These are phyloP conservation scores for Porites lobata DNA, from an alignment of 92 coral and sea anemone genomes.

Conservation along the genomic window DNA sequence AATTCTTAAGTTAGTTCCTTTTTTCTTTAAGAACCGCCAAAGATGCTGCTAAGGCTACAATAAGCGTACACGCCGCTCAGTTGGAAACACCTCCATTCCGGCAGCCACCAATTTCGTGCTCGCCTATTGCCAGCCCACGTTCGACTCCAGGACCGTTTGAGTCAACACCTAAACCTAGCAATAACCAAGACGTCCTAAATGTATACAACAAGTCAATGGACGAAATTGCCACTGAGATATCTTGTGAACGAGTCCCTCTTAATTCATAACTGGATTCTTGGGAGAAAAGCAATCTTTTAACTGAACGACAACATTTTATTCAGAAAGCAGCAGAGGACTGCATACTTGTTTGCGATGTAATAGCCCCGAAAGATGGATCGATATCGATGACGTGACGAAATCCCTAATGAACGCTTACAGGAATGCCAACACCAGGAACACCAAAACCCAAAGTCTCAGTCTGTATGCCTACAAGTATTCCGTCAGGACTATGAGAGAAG, in stretches of 20 bases:
- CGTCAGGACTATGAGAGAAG: constrained; percentile 42
- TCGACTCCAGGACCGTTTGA: constrained; percentile 30
- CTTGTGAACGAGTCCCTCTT: constrained; percentile 24
- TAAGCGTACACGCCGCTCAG: background rate
- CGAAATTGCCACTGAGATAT: constrained; percentile 31
- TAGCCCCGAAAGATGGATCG: too few relatives aligned
- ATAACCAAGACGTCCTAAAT: background rate
- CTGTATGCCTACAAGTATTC: constrained; percentile 45
- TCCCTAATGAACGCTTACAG: constrained; percentile 9
- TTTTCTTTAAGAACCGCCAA: background rate
- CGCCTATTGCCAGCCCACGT: constrained; percentile 32
- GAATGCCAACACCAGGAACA: constrained; percentile 30
- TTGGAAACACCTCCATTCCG: constrained; percentile 28
- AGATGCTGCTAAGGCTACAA: background rate
- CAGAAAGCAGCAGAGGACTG: background rate
- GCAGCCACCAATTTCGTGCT: background rate
- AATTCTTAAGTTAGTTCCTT: background rate
- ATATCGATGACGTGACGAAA: background rate
- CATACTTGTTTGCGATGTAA: too few relatives aligned
- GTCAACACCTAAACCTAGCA: background rate
- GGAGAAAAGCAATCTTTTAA: constrained; percentile 15
- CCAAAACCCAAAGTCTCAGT: constrained; percentile 38
- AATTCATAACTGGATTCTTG: constrained; percentile 13
- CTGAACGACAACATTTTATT: constrained; percentile 7
- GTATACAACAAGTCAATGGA: constrained; percentile 34